phyloP scores from a whole-genome alignment of 2,113 vertebrate genomes.

The Periophthalmodon schlosseri region DNA sequence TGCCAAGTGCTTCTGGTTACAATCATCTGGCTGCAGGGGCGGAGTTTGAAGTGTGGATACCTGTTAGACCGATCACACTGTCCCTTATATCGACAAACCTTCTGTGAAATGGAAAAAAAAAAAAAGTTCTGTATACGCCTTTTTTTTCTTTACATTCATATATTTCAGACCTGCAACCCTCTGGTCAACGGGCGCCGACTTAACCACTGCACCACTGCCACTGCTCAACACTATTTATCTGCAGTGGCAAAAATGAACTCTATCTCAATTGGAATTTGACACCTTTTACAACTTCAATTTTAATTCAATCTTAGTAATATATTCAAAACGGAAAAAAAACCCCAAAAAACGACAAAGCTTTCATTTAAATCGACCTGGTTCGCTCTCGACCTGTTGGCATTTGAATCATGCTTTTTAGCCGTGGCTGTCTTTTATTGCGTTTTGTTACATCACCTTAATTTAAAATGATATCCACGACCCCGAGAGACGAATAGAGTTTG shows the following conservation, averaged over 20 bases:
- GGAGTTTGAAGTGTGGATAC: too few species aligned
- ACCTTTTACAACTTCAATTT: neutral
- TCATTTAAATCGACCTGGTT: constrained; percentile 5
- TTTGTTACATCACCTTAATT: constrained; percentile 72
- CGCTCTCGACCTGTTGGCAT: constrained; percentile 16
- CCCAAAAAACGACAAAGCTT: constrained; percentile 4
- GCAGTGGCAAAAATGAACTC: neutral
- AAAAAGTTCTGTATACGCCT: too few species aligned
- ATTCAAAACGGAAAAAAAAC: neutral
- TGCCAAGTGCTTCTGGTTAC: too few species aligned
- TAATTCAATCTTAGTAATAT: neutral
- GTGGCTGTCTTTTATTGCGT: constrained; percentile 46
- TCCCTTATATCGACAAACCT: too few species aligned
- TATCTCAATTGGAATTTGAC: neutral
- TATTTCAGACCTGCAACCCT: neutral
- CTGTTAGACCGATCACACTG: too few species aligned
- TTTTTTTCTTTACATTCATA: too few species aligned
- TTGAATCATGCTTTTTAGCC: constrained; percentile 6
- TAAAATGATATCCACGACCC: constrained; percentile 44
- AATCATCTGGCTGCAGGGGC: too few species aligned
- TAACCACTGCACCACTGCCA: neutral
- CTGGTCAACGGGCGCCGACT: neutral
- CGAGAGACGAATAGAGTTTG: constrained; percentile 5
- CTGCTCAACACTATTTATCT: neutral
- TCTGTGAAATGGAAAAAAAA: too few species aligned